Base-by-base conservation (phyloP, 2,888 invertebrate species). In the Sphecodes monilicornis region DNA sequence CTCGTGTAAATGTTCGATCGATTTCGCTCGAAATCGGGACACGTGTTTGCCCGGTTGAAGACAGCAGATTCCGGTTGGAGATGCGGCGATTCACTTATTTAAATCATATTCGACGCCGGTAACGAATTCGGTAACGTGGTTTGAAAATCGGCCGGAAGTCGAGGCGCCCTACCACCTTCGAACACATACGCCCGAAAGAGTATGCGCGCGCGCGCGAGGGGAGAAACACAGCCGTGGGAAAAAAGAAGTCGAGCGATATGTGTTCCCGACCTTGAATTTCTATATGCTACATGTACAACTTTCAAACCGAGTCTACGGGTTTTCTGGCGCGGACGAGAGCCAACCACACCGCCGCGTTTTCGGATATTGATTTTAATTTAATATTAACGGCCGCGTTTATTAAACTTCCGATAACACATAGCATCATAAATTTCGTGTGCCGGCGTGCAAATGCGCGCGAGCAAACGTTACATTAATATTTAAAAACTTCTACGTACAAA, bases 151-250 rank as follows among this genome's bases (percentile, higher is more conserved):
- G 87, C 89, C 88, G 91, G 90, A 89, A 91, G 86, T 86, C 29
- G 78, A 70, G 84, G 82, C 76, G 69, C 68, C 82, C 66, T 57
- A 46, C 66, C 82, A 64, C 80, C 85, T 84, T 76, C 60, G 73
- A 84, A 43, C 32, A 11, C 54, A 54, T 11, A 54, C 82, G 81
- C 77, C 79, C 85, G 77, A 81, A 85, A 82, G 76, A 82, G 72
- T 66, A 60, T 64, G 41, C 75, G 70, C 60, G 41, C 75, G 70
- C 60, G 36, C 72, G 46, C 50, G 69, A 80, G 81, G 78, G 83
- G 82, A 86, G 77, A 29, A 60, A 85, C 88, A 76, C n/a, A 54
- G n/a, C 84, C 91, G 90, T 91, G 91, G 86, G 91, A 91, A 91
- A 88, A 83, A 85, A 32, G 71, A 46, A 60, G 18, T 22, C 36